Evolutionary conservation across 1,140 invertebrate genomes (phyloP).

Genomic region (Vanessa tameamea): DNA sequence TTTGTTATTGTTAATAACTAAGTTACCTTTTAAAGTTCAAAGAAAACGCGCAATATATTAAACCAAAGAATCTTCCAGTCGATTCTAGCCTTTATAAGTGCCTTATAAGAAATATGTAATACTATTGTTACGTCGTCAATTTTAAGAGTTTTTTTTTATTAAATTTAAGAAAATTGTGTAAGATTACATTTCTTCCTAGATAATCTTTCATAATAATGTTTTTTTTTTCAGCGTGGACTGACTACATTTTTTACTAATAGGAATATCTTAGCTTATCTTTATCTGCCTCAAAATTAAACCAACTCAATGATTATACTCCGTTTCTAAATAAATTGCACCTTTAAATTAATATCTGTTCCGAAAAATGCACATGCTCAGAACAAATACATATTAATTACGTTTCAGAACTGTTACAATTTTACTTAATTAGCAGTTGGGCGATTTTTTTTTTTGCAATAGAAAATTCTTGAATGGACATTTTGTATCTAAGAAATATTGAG

Average conservation of each 20-base stretch:
- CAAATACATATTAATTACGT: too few relatives aligned
- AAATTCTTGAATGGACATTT: too few relatives aligned
- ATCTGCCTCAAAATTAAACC: not conserved
- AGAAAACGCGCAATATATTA: slow-evolving; percentile 67
- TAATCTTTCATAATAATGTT: not conserved
- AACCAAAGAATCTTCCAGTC: slow-evolving; percentile 76
- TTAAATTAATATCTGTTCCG: too few relatives aligned
- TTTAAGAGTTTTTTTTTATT: not conserved
- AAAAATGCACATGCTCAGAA: too few relatives aligned
- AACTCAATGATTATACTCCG: not conserved
- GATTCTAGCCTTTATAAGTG: slow-evolving; percentile 73
- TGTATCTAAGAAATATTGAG: too few relatives aligned
- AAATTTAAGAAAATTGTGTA: slow-evolving; percentile 9
- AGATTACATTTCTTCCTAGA: slow-evolving; percentile 12
- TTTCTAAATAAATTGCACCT: not conserved
- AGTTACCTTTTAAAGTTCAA: slow-evolving; percentile 77
- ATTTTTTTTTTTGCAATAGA: not conserved
- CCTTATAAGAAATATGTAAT: slow-evolving; percentile 56
- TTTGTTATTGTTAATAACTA: slow-evolving; percentile 75
- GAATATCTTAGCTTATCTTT: not conserved
- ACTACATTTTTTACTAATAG: not conserved
- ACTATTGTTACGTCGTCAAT: slow-evolving; percentile 25
- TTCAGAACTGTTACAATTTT: not conserved
- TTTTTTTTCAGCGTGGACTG: slow-evolving; percentile 11
- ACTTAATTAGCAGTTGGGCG: not conserved